Base-by-base conservation (phyloP, 2,797 vertebrate species). In the Artibeus lituratus region DNA sequence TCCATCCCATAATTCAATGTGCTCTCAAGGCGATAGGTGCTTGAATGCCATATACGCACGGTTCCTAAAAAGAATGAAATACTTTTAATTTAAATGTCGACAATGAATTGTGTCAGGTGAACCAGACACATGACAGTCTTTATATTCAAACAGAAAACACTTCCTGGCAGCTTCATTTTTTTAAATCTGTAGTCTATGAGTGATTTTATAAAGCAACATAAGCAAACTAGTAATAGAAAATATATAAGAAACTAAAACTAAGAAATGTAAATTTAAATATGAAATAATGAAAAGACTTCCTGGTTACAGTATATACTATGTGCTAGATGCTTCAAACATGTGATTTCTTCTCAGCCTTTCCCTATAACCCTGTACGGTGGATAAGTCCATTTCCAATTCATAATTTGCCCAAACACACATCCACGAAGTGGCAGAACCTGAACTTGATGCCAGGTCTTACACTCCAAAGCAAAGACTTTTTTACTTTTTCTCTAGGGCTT, bases 1-100 rank as follows among this genome's bases (percentile, higher is more conserved):
- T 99, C 99, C 99, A 99, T 99, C 92, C 99, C 99, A 0, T 99
- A 99, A 98, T 99, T 99, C 91, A 99, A 98, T 0, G 99, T 99
- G 97, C 99, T 99, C 96, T 99, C 99, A 90, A 99, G 98, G 14
- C 99, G 99, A 78, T 99, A 99, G 0, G 99, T 99, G 97, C 99
- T 99, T 0, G 99, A 99, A 97, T 99, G 99, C 99, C 99, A 99
- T 95, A 99, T 99, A 19, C 99, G 99, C 80, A 99, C 99, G 0
- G 99, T 99, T 86, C 99, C 99, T 99, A 67, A 11, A 81, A 78
- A 80, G 62, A 15, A 87, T 0, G 51, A 18, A 29, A 74, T 2
- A 55, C 19, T 89, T 85, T 76, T 73, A 65, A 77, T 78, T 4
- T 1, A 16, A 37, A 83, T 2, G 67, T n/a, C 15, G 78, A 76